A percentile compares a stretch with the other conserved stretches of the same genome.
phyloP scores from a whole-genome alignment of 2,113 vertebrate genomes.

The Silurus glanis region DNA sequence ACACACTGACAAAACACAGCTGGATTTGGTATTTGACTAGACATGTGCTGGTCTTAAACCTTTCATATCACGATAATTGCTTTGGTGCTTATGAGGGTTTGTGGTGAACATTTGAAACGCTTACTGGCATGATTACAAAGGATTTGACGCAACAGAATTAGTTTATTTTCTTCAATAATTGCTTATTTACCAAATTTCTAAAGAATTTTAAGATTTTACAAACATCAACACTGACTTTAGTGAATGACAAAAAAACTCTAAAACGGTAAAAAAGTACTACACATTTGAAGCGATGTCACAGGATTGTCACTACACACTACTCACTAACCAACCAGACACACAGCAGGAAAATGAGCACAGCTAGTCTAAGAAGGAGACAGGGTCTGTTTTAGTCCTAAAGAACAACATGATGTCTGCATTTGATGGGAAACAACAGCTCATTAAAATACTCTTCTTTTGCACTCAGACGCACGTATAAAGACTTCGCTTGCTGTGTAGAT shows the following conservation, averaged over 20 bases:
- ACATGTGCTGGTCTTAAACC: conserved; percentile 19
- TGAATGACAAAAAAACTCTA: not conserved
- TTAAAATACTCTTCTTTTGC: not conserved
- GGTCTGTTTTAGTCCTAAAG: not conserved
- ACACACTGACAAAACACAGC: conserved; percentile 24
- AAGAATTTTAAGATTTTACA: not conserved
- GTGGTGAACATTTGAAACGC: not conserved
- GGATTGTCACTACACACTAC: not conserved
- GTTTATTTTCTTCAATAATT: not conserved
- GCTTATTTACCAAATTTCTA: too few relatives aligned
- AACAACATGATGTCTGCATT: not conserved
- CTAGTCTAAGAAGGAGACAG: not conserved
- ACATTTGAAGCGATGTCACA: not conserved
- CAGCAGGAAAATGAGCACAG: not conserved
- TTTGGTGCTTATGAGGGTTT: not conserved
- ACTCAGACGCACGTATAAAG: not conserved
- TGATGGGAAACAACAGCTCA: not conserved
- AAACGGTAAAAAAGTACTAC: not conserved
- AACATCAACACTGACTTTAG: not conserved
- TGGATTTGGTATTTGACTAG: conserved; percentile 11
- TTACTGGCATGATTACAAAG: not conserved
- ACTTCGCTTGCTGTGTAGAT: not conserved
- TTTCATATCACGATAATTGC: not conserved
- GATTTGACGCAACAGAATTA: not conserved
- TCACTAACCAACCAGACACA: not conserved